Evolutionary conservation across 2,797 vertebrate species (phyloP), one percentile per base, ranked within the genome.

Genomic region (Lutjanus argentimaculatus): DNA sequence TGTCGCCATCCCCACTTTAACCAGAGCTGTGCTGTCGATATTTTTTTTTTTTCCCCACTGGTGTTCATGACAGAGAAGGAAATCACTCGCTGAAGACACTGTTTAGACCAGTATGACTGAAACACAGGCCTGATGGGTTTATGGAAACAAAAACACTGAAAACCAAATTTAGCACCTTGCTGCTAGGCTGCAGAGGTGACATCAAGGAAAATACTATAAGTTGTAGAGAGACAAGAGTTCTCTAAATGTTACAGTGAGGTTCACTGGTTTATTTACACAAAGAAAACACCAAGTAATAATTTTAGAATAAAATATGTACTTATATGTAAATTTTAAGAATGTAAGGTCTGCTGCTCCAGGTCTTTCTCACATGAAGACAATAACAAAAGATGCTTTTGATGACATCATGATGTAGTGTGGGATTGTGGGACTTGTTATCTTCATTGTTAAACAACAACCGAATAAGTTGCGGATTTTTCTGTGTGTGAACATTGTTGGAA

Each of bases 1-100:
- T 90, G 93, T 93, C 80, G 73, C 90, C 88, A 78, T 92, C 79
- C 82, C 85, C 77, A 77, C 85, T 91, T 88, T 93, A 91, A 91
- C 92, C 92, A 82, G 83, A 89, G 86, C 70, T 16, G 16, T 19
- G 76, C 83, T 86, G 90, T 83, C 72, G 48, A 86, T 88, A 14
- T 48, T 48, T 48, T 46, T 46, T 48, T 46, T 46, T 16, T 15
- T 48, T 7, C 21, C 25, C 22, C 53, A 43, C 75, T 84, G 63
- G 61, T 80, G 66, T 80, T 87, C 83, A 78, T 86, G 90, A 90
- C 88, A 87, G 88, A 67, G 68, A 83, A 84, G 69, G 63, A 88
- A 88, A 83, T 79, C 16, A 43, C 67, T 89, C 71, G 72, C 65
- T 67, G 84, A 79, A 72, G 79, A 74, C 55, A 69, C 57, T 61